A percentile compares a stretch with the other conserved stretches of the same genome.
Evolutionary conservation across 2,113 vertebrate genomes (phyloP).

Genomic region (Tenrec ecaudatus): DNA sequence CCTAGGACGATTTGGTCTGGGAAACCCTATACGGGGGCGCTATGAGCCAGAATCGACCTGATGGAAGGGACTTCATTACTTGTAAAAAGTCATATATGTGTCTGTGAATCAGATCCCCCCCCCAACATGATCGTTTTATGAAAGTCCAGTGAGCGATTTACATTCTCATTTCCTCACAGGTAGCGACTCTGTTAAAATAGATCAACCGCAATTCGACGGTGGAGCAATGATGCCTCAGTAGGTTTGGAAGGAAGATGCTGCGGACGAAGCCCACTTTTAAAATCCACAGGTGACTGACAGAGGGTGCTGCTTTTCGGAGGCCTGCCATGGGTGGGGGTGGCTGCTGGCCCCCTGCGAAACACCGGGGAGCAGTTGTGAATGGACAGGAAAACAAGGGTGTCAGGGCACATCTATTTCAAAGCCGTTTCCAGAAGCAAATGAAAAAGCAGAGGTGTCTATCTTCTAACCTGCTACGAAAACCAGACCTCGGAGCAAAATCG

Average conservation of each 20-base stretch:
- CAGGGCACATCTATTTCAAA: conserved; percentile 36
- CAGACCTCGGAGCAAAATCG: not conserved
- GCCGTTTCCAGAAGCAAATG: not conserved
- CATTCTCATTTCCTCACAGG: conserved; percentile 62
- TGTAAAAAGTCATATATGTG: not conserved
- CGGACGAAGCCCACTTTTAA: conserved; percentile 44
- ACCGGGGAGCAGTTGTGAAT: not conserved
- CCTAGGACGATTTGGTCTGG: no score
- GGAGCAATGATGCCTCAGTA: conserved; percentile 17
- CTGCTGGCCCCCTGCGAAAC: not conserved
- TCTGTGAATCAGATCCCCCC: not conserved
- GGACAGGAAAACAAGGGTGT: not conserved
- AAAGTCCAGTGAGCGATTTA: conserved; percentile 46
- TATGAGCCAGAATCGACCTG: no score
- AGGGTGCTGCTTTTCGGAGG: not conserved
- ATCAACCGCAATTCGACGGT: not conserved
- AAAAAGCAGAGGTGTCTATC: not conserved
- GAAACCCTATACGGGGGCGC: no score
- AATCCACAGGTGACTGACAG: not conserved
- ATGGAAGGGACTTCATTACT: not conserved
- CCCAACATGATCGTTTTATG: not conserved
- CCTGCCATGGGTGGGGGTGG: not conserved
- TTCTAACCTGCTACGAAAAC: not conserved
- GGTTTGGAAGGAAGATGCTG: not conserved
- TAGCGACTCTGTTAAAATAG: conserved; percentile 48